Evolutionary conservation across 2,888 invertebrate genomes (phyloP), one percentile per base, ranked within the genome.

Genomic region (Eristalinus sepulchralis): DNA sequence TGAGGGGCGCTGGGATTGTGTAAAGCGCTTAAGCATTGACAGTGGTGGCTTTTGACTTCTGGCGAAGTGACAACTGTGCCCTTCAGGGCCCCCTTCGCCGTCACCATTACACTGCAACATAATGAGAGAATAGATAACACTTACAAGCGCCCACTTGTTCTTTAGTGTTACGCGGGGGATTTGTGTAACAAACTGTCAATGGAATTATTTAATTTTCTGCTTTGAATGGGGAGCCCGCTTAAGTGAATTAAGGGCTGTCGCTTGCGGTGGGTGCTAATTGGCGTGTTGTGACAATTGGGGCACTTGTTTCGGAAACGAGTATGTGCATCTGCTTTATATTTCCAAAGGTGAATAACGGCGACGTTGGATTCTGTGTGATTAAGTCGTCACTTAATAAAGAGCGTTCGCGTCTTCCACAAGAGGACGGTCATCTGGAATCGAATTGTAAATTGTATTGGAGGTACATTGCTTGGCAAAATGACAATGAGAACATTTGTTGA

Each of bases 1-100:
- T 22, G 57, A 59, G 75, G 33, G 57, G 57, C 33, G 33, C 27
- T 27, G 27, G 27, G 5, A 27, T 76, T 66, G 76, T 76, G 60
- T 22, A 68, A 63, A 63, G 34, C 34, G 68, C 55, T 72, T 67
- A 47, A n/a, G 63, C 62, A 67, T 60, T 55, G 63, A 17, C 67
- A 78, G 76, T 82, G 36, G 10, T 39, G 11, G 36, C 36, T 39
- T n/a, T 47, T 17, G 47, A 47, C 47, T 47, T n/a, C 47, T 47
- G 47, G 47, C 67, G 67, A 72, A 72, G 62, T 76, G 53, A 47
- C 73, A 72, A 71, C 60, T 55, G 62, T 39, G 22, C 71, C 33
- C 13, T 39, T 60, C 62, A 76, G 71, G 75, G 70, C 66, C 70
- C 55, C 31, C 22, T 22, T 9, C 27, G 63, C 17, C 10, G 63